Base-by-base conservation (phyloP, 1,140 invertebrate genomes). In the Drosophila pandora region DNA sequence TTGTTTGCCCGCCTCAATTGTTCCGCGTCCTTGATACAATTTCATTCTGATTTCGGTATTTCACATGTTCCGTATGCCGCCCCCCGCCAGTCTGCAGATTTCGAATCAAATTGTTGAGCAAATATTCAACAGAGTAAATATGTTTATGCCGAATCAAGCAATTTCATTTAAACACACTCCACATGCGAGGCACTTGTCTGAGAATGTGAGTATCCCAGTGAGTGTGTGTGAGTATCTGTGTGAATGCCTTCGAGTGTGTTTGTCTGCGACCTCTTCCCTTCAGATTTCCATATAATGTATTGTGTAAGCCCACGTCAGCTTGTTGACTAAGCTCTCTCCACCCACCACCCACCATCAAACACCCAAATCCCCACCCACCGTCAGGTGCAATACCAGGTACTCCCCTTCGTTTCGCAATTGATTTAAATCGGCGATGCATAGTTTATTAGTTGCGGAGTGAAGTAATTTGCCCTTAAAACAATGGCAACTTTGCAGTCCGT, bases 51-150 rank as follows among this genome's bases (percentile, higher is more conserved):
- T 76, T 73, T 79, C 67, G 76, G 67, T 30, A 69, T 30, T 68
- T 47, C 49, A 10, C 21, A 63, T 49, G 34, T 17, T 39, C 10
- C 22, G 8, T 12, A 13, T 9, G 30, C 21, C 22, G 30, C 21
- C 22, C n/a, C 21, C 22, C 47, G 2, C 21, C 21, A 8, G 21
- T 22, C 32, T 30, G 25, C 68, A 55, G 61, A 80, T 78, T 85
- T 57, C 71, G 72, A 88, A 88, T 88, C 82, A 88, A 87, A 87
- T 87, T 87, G 82, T 87, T 87, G 83, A 81, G 82, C 83, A 87
- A 87, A 87, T 88, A 87, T 88, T 87, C 82, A 87, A 87, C 83
- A 87, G 82, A 81, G 82, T 87, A 87, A 87, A 87, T 87, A 87
- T 87, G 82, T 87, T 87, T 88, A 87, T 87, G 82, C 83, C 82